Evolutionary conservation across 2,888 invertebrate genomes (phyloP), one percentile per base, ranked within the genome.

Genomic region (Pseudococcus longispinus): DNA sequence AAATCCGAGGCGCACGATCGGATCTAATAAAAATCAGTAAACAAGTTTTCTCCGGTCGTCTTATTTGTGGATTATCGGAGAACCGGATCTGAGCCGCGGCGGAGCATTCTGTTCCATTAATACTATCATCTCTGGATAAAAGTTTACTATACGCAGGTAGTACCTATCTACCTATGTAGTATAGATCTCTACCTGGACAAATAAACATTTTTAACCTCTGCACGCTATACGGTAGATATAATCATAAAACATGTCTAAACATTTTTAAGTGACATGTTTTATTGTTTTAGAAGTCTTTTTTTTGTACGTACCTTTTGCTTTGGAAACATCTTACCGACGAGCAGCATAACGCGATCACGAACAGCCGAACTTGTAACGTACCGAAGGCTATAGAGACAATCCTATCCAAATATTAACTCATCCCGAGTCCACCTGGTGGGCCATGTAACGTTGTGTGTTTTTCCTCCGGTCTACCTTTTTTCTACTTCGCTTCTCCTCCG

Each of bases 251-350:
- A 87, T 65, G 87, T 87, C 87, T 83, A 83, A 87, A 87, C 84
- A 87, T 87, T 87, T 83, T 87, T 87, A 87, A 87, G 87, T 87
- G 87, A 87, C 87, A 87, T 87, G 87, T 87, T 87, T 87, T 87
- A 87, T 87, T 87, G 87, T 87, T 87, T 87, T 86, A 86, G 51
- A 86, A 80, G 29, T 46, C 51, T 86, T 85, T 44, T 84, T 80
- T 83, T 83, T 6, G 0, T 37, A 37, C 37, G 4, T 37, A 37
- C 37, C 8, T 37, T 37, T 9, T 70, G 20, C 46, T 84, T 51
- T 84, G 60, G 44, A 65, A 85, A 85, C 85, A 85, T 65, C 65
- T 85, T 85, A 65, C 29, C 85, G 77, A 80, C 55, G 84, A 55
- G 65, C 65, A 23, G 20, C 60, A 60, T 60, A 60, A 60, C 60